phyloP scores from a whole-genome alignment of 2,797 vertebrate genomes.

The Eulemur rubriventer region DNA sequence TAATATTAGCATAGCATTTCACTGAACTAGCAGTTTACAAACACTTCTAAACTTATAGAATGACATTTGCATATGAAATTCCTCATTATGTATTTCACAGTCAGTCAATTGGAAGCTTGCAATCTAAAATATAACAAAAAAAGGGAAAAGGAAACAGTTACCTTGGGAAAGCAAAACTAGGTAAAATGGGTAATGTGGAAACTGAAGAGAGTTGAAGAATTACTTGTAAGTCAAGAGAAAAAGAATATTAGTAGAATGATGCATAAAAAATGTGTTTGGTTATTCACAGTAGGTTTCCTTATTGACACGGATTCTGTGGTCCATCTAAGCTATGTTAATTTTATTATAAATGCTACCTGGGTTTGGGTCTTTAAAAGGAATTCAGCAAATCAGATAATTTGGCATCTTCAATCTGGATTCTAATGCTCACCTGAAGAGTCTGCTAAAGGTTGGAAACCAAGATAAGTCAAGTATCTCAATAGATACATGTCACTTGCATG shows the following conservation, averaged over 20 bases:
- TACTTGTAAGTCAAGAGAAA: conserved; percentile 18
- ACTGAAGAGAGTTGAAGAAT: conserved; percentile 13
- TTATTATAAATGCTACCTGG: conserved; percentile 19
- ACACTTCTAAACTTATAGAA: conserved; percentile 42
- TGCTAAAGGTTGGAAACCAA: conserved; percentile 18
- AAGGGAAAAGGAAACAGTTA: background rate
- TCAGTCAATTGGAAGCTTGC: conserved; percentile 14
- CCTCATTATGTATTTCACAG: background rate
- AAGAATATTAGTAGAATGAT: background rate
- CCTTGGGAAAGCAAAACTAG: background rate
- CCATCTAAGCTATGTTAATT: background rate
- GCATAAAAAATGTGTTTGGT: background rate
- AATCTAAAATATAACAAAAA: background rate
- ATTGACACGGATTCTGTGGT: background rate
- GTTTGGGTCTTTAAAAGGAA: conserved; percentile 31
- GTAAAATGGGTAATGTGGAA: conserved; percentile 11
- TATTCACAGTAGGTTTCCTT: background rate
- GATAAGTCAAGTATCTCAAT: conserved; percentile 8
- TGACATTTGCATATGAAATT: conserved; percentile 6
- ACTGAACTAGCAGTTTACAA: conserved; percentile 17
- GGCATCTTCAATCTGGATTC: background rate
- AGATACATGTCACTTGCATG: background rate
- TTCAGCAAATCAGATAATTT: conserved; percentile 25
- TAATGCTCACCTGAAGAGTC: background rate
- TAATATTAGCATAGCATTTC: conserved; percentile 4